Percentiles rank a stretch among this genome's conserved stretches.
Evolutionary conservation across 2,888 invertebrate genomes (phyloP).

Genomic region (Luffia ferchaultella): DNA sequence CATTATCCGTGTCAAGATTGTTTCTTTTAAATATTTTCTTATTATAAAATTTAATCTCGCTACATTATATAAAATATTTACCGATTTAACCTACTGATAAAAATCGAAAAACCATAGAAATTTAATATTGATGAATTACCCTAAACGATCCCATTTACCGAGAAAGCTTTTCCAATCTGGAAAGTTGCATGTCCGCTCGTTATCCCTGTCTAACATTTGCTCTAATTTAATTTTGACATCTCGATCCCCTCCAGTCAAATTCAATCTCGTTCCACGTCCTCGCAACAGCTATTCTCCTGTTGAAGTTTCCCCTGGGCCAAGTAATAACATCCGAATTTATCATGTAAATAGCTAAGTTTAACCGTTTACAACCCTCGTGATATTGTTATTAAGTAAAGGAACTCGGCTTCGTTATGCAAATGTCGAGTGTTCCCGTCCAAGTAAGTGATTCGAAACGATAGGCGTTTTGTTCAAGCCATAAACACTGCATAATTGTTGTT

Average conservation of each 20-base stretch:
- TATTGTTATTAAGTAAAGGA: not conserved
- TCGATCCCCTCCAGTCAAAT: not conserved
- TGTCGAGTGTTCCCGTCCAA: not conserved
- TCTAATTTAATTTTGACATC: not conserved
- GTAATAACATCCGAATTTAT: constrained; percentile 7
- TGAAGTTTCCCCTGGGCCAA: constrained; percentile 1
- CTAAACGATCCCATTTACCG: too few species aligned
- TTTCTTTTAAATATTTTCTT: too few species aligned
- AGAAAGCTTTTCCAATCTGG: too few species aligned
- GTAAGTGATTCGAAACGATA: not conserved
- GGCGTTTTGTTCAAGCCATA: not conserved
- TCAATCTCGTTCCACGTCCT: constrained; percentile 2
- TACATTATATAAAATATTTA: too few species aligned
- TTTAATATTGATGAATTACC: too few species aligned
- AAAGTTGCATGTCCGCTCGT: not conserved
- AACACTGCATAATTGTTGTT: too few species aligned
- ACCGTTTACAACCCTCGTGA: not conserved
- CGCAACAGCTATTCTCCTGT: constrained; percentile 1
- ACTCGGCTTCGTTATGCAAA: not conserved
- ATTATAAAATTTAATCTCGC: too few species aligned
- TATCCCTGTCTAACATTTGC: not conserved
- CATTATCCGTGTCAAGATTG: too few species aligned
- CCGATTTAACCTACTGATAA: too few species aligned
- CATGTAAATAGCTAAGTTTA: constrained; percentile 5
- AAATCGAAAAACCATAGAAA: too few species aligned